Evolutionary conservation across 2,797 vertebrate genomes (phyloP).

Genomic region (Acanthurus leucopareius): DNA sequence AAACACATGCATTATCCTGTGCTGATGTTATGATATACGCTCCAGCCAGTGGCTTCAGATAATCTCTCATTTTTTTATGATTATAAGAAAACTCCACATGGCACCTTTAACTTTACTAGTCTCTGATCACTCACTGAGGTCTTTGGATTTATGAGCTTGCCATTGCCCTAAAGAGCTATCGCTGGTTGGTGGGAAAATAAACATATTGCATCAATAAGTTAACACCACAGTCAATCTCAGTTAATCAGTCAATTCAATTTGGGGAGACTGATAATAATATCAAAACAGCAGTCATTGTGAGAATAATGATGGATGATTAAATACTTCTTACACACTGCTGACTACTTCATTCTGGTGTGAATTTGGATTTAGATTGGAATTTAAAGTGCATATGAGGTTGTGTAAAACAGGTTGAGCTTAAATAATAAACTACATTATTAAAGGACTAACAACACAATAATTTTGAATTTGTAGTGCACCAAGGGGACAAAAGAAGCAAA

Average conservation of each 20-base stretch:
- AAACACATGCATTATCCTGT: too few species aligned
- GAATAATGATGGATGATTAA: not conserved
- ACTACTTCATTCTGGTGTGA: not conserved
- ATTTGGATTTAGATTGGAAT: not conserved
- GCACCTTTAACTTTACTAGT: too few species aligned
- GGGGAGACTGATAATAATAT: not conserved
- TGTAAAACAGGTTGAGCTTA: constrained; percentile 1
- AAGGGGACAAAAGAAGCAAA: constrained; percentile 19
- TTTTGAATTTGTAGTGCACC: constrained; percentile 28
- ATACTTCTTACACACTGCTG: not conserved
- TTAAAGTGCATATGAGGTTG: not conserved
- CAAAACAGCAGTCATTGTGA: not conserved
- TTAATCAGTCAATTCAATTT: not conserved
- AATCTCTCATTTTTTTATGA: too few species aligned
- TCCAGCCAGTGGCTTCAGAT: not conserved
- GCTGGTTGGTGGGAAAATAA: not conserved
- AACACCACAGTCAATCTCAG: not conserved
- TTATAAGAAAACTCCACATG: too few species aligned
- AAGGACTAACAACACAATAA: constrained; percentile 10
- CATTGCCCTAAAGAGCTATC: not conserved
- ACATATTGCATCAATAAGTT: not conserved
- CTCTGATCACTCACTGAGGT: not conserved
- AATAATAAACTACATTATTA: constrained; percentile 38
- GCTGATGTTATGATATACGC: too few species aligned
- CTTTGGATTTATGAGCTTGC: not conserved